Base-by-base conservation (phyloP, 2,888 invertebrate genomes). In the Choreutis nemorana region DNA sequence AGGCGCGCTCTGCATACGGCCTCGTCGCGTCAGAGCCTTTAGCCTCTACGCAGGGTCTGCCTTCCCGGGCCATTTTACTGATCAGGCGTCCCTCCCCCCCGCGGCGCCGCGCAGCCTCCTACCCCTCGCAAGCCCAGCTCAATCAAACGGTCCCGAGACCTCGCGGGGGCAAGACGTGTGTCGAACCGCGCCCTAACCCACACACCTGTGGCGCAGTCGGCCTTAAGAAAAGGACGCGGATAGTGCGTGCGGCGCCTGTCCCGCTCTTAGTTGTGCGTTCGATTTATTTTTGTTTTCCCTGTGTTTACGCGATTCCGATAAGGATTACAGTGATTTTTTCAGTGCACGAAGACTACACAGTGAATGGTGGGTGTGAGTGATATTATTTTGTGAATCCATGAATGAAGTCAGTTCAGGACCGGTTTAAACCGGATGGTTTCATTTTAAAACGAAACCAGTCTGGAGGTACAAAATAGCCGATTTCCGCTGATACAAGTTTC, bases 11-110 rank as follows among this genome's bases (percentile, higher is more conserved):
- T n/a, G n/a, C n/a, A n/a, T n/a, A n/a, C n/a, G n/a, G n/a, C n/a
- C n/a, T n/a, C n/a, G n/a, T n/a, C n/a, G n/a, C n/a, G n/a, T n/a
- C n/a, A n/a, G n/a, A n/a, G n/a, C n/a, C n/a, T n/a, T n/a, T n/a
- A n/a, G n/a, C n/a, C n/a, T 43, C 39, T 52, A 58, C 62, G 60
- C 66, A 66, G 60, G 56, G 55, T 64, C 56, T 54, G 52, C 32
- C 40, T 44, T 46, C 61, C 71, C 68, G 58, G 71, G 67, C 60
- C 55, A 49, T 55, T 47, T 45, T 66, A 67, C 50, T 62, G 68
- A 68, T 65, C 68, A 55, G 42, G 45, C 48, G 41, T 37, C 39
- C 35, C 31, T 32, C 30, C 28, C 28, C 33, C 48, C 41, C 43
- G 39, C 40, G 36, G 37, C 45, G 44, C 46, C 51, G 44, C 50